Evolutionary conservation across 2,888 invertebrate species (phyloP), one percentile per base, ranked within the genome.

Genomic region (Andrena trimmerana): DNA sequence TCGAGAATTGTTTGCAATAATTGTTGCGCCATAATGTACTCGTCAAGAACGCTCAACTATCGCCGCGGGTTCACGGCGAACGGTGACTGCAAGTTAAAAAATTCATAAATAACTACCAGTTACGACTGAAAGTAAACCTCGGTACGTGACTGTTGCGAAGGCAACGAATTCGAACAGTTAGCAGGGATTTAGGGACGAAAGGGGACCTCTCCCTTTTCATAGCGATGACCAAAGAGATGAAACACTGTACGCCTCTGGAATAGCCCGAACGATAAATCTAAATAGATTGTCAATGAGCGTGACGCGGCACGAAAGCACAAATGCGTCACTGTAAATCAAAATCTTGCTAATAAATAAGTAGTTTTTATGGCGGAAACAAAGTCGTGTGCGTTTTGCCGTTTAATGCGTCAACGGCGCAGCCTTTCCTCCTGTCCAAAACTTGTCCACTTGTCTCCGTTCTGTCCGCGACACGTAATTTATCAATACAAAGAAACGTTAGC

Each of bases 271-370:
- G 16, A 24, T n/a, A n/a, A 60, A 60, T 60, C 2, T 20, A 33
- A 6, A n/a, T 16, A 13, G 13, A 29, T 16, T 33, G n/a, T 31
- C 6, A 31, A 16, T 52, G 67, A 52, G 31, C 16, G 7, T 36
- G 20, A 27, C 8, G 20, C 63, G 31, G 2, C 8, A 10, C 16
- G 36, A 16, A 29, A 2, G 8, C 20, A 4, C 6, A 36, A 16
- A 16, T 2, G 57, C 50, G 36, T 68, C 57, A 33, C 42, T 85
- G 78, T 78, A 85, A 85, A 81, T 84, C 81, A 84, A 84, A 81
- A 81, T 78, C 57, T 27, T 85, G 60, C 72, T 83, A 86, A 52
- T 29, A 33, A 57, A 48, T 50, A 29, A 29, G 29, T 29, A 84
- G n/a, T 69, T 71, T 69, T 67, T 65, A 48, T 54, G 66, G 4